Conservation (phyloP, 2,888 invertebrate species). For the Drosophila mayaguana region DNA sequence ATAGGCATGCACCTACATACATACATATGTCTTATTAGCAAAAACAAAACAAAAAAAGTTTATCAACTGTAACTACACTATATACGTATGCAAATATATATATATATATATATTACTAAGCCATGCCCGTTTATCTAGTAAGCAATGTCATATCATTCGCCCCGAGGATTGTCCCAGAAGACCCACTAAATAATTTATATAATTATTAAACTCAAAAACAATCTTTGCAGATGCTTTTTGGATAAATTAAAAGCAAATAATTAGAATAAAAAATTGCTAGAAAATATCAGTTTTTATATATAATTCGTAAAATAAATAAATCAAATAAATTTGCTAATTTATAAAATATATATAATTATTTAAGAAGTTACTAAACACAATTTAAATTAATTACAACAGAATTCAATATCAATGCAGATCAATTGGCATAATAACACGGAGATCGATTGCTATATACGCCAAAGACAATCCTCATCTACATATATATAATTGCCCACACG, state of each 20-base stretch:
- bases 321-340: not conserved
- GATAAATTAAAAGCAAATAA: not conserved
- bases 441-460: not conserved
- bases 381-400: not conserved
- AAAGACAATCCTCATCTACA: conserved; percentile 11
- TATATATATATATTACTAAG: conserved; percentile 12
- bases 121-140: conserved; percentile 25
- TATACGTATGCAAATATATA: conserved; percentile 11
- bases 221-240: not conserved
- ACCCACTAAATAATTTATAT: not conserved
- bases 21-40: conserved; percentile 25
- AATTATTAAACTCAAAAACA: no score
- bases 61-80: conserved; percentile 35
- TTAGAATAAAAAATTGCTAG: not conserved
- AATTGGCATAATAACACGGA: not conserved
- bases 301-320: not conserved
- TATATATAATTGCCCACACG: conserved; percentile 3
- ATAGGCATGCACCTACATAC: conserved; percentile 27
- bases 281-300: not conserved
- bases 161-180: not conserved
- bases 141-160: conserved; percentile 11
- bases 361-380: no score
- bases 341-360: not conserved
- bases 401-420: not conserved
- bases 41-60: conserved; percentile 19